Evolutionary conservation across 2,797 vertebrate genomes (phyloP).

Genomic region (Malacoctenus gilli): DNA sequence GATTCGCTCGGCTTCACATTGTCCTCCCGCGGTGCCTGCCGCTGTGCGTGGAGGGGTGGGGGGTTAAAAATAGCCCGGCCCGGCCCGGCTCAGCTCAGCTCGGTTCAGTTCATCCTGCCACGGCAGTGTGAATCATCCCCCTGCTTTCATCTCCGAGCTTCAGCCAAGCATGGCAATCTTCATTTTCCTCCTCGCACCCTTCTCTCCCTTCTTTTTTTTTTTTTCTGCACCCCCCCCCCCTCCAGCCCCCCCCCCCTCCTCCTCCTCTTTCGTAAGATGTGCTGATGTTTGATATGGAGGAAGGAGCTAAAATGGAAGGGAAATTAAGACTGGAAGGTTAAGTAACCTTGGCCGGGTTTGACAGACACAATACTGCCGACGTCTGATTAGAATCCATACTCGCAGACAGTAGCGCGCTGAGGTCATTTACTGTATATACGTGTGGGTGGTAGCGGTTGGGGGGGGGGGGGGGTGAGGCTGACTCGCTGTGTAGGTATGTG

Average conservation of each 20-base stretch:
- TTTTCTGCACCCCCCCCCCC: too few relatives aligned
- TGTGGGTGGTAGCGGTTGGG: conserved; percentile 62
- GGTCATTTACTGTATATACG: conserved; percentile 78
- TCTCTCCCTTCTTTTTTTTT: conserved; percentile 49
- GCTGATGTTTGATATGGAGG: conserved; percentile 80
- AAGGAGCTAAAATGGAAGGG: conserved; percentile 78
- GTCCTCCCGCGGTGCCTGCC: conserved; percentile 66
- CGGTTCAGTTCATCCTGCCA: conserved; percentile 76
- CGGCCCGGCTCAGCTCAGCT: conserved; percentile 63
- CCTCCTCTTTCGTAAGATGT: conserved; percentile 59
- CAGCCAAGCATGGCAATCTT: conserved; percentile 79
- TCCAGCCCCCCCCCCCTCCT: too few relatives aligned
- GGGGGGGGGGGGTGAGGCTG: background rate
- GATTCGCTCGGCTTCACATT: conserved; percentile 59
- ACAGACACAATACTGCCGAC: conserved; percentile 79
- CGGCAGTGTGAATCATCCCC: conserved; percentile 78
- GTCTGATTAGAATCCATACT: conserved; percentile 78
- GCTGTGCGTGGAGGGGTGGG: conserved; percentile 65
- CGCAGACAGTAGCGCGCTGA: conserved; percentile 67
- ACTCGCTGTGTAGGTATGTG: conserved; percentile 28
- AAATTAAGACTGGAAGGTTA: conserved; percentile 81
- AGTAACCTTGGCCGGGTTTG: conserved; percentile 80
- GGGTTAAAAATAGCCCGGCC: conserved; percentile 76
- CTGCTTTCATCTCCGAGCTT: conserved; percentile 77
- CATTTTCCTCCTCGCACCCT: conserved; percentile 71